Conservation (phyloP, 1,140 invertebrate genomes). For the Zaprionus taronus region DNA sequence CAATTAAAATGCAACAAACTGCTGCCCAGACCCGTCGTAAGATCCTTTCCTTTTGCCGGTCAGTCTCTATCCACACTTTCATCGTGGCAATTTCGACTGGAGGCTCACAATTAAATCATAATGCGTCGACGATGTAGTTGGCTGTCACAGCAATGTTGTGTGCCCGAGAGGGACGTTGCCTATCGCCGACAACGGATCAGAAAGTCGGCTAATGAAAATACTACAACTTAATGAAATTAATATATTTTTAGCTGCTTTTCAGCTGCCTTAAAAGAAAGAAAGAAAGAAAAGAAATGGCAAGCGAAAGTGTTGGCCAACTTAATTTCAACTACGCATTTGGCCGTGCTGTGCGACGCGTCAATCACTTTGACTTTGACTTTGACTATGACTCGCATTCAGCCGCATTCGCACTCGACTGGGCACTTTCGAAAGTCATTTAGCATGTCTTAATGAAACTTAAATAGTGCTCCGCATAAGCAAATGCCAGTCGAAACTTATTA, state of each 20-base stretch:
- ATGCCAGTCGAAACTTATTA: conserved; percentile 75
- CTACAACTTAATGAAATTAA: conserved; percentile 77
- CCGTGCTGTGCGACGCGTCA: conserved; percentile 57
- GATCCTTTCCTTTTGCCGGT: conserved; percentile 64
- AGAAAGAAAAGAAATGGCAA: conserved; percentile 55
- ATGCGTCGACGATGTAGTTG: conserved; percentile 32
- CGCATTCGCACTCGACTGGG: conserved; percentile 14
- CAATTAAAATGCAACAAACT: conserved; percentile 26
- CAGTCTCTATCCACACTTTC: conserved; percentile 52
- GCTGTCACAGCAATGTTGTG: conserved; percentile 62
- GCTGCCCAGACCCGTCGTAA: conserved; percentile 12
- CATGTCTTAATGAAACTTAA: conserved; percentile 80
- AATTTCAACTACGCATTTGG: conserved; percentile 74
- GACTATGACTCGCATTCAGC: conserved; percentile 18
- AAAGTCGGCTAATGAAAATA: conserved; percentile 80
- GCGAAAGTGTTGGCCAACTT: conserved; percentile 75
- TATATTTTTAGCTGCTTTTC: conserved; percentile 56
- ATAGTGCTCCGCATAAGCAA: conserved; percentile 79
- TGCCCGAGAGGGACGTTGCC: conserved; percentile 34
- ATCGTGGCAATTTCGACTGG: conserved; percentile 23
- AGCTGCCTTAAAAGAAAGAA: conserved; percentile 29
- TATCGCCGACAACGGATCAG: conserved; percentile 58
- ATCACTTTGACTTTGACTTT: conserved; percentile 51
- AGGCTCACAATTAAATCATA: conserved; percentile 71
- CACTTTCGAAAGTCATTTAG: conserved; percentile 80